Evolutionary conservation across 2,113 vertebrate genomes (phyloP).

Genomic region (Herpailurus yagouaroundi): DNA sequence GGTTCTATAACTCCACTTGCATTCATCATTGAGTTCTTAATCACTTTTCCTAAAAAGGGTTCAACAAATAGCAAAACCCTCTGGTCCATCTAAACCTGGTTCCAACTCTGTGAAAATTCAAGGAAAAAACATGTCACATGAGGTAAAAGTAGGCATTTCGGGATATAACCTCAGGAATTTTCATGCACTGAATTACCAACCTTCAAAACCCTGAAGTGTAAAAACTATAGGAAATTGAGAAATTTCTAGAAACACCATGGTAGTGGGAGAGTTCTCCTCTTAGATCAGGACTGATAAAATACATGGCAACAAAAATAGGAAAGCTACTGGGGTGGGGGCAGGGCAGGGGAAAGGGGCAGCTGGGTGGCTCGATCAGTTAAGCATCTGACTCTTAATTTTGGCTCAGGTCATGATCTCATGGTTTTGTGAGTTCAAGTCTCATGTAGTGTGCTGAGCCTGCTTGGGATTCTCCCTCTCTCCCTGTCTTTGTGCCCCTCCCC

Average conservation of each 20-base stretch:
- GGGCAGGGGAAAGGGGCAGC: too few relatives aligned
- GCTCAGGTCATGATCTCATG: too few relatives aligned
- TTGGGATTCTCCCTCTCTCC: too few relatives aligned
- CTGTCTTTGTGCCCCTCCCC: too few relatives aligned
- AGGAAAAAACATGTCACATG: neutral
- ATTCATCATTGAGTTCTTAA: neutral
- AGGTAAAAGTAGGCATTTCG: neutral
- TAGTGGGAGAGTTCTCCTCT: neutral
- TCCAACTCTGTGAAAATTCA: neutral
- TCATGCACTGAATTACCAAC: neutral
- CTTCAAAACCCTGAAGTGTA: neutral
- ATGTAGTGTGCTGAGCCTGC: too few relatives aligned
- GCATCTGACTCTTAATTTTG: too few relatives aligned
- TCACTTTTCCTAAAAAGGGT: neutral
- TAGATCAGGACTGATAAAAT: neutral
- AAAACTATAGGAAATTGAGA: neutral
- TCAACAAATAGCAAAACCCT: neutral
- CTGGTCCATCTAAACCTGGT: neutral
- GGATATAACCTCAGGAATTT: neutral
- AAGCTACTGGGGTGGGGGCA: neutral
- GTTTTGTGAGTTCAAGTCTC: too few relatives aligned
- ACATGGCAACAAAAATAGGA: neutral
- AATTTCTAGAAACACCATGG: neutral
- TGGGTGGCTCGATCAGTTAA: too few relatives aligned
- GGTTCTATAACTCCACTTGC: neutral